Percentiles rank a stretch among this genome's conserved stretches.
These are phyloP conservation scores for Bufo bufo DNA, from an alignment of 2,113 vertebrate genomes.

Conservation along the genomic window DNA sequence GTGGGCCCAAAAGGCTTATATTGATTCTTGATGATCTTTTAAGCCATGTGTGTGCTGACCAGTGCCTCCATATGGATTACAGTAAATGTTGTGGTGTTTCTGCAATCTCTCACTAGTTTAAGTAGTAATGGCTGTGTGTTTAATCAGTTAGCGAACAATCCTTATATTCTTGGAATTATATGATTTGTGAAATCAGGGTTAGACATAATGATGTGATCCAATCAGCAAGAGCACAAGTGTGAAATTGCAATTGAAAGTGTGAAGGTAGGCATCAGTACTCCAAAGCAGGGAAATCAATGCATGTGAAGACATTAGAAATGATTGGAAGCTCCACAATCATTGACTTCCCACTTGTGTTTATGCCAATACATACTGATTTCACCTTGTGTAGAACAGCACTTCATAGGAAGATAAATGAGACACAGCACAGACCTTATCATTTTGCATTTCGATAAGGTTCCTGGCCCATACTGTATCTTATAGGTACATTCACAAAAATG, in stretches of 20 bases:
- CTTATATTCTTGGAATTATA: neutral
- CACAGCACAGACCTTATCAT: neutral
- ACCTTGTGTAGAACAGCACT: neutral
- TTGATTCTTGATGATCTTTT: neutral
- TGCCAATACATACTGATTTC: conserved; percentile 14
- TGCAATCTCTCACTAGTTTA: neutral
- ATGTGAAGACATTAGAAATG: conserved; percentile 15
- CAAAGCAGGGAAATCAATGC: conserved; percentile 3
- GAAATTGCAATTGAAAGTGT: neutral
- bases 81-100: neutral
- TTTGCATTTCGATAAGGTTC: neutral
- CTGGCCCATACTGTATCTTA: neutral
- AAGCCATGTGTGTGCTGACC: neutral
- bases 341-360: neutral
- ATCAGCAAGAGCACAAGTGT: neutral
- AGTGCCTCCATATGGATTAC: neutral
- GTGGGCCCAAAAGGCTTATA: neutral
- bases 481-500: neutral
- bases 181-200: neutral
- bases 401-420: neutral
- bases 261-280: neutral
- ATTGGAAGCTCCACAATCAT: neutral
- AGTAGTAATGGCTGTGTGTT: neutral
- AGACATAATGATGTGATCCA: neutral
- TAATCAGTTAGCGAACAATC: neutral